Evolutionary conservation across 2,113 vertebrate species (phyloP), one percentile per base, ranked within the genome.

Genomic region (Typhlomys cinereus): DNA sequence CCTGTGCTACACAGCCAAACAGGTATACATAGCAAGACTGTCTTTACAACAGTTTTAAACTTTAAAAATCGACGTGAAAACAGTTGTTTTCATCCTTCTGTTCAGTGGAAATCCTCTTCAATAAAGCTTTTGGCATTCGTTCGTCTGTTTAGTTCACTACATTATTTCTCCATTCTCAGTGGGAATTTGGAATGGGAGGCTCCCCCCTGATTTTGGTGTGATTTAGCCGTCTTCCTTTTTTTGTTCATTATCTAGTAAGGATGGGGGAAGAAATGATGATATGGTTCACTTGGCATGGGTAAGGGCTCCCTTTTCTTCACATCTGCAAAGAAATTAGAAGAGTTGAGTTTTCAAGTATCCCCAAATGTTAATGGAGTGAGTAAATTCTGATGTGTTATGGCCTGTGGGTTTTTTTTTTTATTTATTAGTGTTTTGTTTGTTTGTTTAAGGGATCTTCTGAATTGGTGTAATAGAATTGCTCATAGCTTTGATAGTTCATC

Each of bases 381-480:
- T 80, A 82, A 91, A 54, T 41, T 88, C 48, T 86, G 23, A 25
- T 89, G 14, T 87, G 27, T 88, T 93, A 11, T 86, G 46, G 17
- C 71, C 95, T n/a, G n/a, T n/a, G n/a, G n/a, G n/a, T n/a, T n/a
- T 41, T 66, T 15, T 10, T 66, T 41, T 23, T 7, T 66, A 13
- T 14, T 66, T 66, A 14, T 66, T 66, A n/a, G 9, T 52, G 52
- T 52, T 52, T 73, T 59, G n/a, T 84, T 18, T 87, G 52, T 96
- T 89, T 85, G 14, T 25, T 95, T 0, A 86, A 99, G 99, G 97
- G 99, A 99, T 94, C 97, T 99, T 9, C 96, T 99, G 96, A 99
- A 99, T 79, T 99, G 99, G 99, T 99, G 99, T 86, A 98, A 99
- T 94, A 98, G 99, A 81, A 99, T 99, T 97, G 98, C 96, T 27